Conservation (phyloP, 2,113 vertebrate genomes). For the Girardinichthys multiradiatus region DNA sequence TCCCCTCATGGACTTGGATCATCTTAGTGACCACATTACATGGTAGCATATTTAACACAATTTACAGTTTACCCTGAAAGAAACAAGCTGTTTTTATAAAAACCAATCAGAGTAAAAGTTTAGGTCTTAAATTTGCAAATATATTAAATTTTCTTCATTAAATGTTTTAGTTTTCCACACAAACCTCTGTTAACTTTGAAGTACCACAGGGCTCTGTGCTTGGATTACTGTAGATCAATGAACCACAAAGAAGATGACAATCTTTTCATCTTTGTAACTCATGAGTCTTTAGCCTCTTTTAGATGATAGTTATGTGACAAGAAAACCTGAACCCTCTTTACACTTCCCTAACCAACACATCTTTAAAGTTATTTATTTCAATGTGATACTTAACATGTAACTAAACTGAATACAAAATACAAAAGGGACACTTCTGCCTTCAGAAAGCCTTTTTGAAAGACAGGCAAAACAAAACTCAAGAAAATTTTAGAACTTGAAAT, state of each 20-base stretch:
- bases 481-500: neutral
- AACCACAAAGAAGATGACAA: neutral
- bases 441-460: neutral
- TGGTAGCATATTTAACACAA: too few relatives aligned
- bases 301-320: neutral
- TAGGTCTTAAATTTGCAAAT: neutral
- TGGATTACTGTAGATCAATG: neutral
- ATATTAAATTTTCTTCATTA: neutral
- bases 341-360: neutral
- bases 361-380: neutral
- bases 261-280: neutral
- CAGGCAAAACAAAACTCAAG: neutral
- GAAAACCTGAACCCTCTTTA: neutral
- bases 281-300: neutral
- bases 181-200: neutral
- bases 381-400: neutral
- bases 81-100: too few relatives aligned
- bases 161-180: neutral
- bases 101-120: neutral
- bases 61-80: too few relatives aligned
- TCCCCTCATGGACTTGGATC: neutral
- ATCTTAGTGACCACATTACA: neutral
- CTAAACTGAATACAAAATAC: neutral
- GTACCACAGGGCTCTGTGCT: neutral
- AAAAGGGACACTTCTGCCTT: neutral